Percentiles rank a stretch among this genome's conserved stretches.
These are phyloP conservation scores for Sebastes elongatus DNA, from an alignment of 2,797 vertebrate genomes.

Conservation along the genomic window DNA sequence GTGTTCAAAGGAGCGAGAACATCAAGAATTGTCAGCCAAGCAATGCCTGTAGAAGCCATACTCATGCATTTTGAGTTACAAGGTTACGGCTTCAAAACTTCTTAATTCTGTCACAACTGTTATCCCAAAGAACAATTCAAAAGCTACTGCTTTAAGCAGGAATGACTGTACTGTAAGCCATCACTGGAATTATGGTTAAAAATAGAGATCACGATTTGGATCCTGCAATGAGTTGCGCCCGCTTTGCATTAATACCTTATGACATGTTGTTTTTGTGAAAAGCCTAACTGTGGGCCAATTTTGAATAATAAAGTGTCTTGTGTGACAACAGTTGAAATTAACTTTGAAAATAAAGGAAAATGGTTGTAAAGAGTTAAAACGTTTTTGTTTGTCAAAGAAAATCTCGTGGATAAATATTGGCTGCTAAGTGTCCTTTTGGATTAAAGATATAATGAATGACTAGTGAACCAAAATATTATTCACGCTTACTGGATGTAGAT, in stretches of 20 bases:
- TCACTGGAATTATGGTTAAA: slow-evolving; percentile 50
- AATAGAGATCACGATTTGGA: slow-evolving; percentile 52
- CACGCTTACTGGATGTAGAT: neutral
- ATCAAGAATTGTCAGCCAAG: slow-evolving; percentile 57
- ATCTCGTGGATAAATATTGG: neutral
- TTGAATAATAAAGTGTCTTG: slow-evolving; percentile 40
- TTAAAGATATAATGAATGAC: neutral
- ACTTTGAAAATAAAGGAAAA: slow-evolving; percentile 4
- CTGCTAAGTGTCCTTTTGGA: slow-evolving; percentile 1
- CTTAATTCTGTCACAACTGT: slow-evolving; percentile 62
- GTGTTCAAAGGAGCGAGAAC: slow-evolving; percentile 47
- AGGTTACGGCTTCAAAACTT: slow-evolving; percentile 59
- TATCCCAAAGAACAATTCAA: slow-evolving; percentile 53
- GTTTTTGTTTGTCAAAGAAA: neutral
- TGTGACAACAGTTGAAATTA: slow-evolving; percentile 32
- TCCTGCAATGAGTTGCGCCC: slow-evolving; percentile 22
- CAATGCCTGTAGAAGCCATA: slow-evolving; percentile 26
- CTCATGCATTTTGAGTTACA: slow-evolving; percentile 46
- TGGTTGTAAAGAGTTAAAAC: neutral
- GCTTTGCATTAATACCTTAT: slow-evolving; percentile 62
- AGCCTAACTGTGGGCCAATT: slow-evolving; percentile 31
- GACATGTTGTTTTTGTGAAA: slow-evolving; percentile 60
- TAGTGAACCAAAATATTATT: slow-evolving; percentile 22
- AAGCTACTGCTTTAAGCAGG: slow-evolving; percentile 40
- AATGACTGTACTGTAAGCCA: slow-evolving; percentile 28